Evolutionary conservation across 2,888 invertebrate species (phyloP).

Genomic region (Hermaeophaga mercurialis): DNA sequence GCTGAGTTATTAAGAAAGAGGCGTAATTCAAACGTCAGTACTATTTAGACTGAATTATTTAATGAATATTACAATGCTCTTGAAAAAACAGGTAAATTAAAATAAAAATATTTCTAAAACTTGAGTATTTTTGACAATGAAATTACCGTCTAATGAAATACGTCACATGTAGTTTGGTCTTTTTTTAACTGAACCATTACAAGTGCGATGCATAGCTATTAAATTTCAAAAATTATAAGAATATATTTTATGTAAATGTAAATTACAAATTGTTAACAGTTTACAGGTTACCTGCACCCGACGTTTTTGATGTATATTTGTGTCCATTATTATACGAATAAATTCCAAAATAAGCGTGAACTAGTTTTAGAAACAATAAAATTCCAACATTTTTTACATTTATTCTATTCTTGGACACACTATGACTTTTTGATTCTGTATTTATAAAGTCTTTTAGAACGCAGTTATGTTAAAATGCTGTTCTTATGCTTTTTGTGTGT

Average conservation of each 20-base stretch:
- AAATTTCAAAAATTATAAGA: background rate
- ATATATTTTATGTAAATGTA: background rate
- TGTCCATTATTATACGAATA: background rate
- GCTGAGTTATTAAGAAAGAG: too few species aligned
- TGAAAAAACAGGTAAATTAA: too few species aligned
- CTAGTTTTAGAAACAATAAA: too few species aligned
- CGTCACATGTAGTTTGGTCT: too few species aligned
- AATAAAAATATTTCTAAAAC: too few species aligned
- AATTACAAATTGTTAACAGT: background rate
- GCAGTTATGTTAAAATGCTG: slow-evolving; percentile 44
- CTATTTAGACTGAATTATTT: too few species aligned
- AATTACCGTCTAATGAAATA: too few species aligned
- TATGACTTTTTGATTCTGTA: slow-evolving; percentile 7
- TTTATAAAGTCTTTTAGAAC: slow-evolving; percentile 24
- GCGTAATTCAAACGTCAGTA: too few species aligned
- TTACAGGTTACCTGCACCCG: background rate
- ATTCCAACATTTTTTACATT: background rate
- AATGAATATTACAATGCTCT: too few species aligned
- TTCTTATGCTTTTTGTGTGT: slow-evolving; percentile 56
- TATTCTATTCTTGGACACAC: slow-evolving; percentile 12
- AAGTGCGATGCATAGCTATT: too few species aligned
- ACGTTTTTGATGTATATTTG: background rate
- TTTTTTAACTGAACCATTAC: background rate
- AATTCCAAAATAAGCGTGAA: too few species aligned
- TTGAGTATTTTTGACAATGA: too few species aligned